Percentiles rank a stretch among this genome's conserved stretches.
These are phyloP conservation scores for Rousettus leschenaultii DNA, from an alignment of 2,113 vertebrate genomes.

Conservation along the genomic window DNA sequence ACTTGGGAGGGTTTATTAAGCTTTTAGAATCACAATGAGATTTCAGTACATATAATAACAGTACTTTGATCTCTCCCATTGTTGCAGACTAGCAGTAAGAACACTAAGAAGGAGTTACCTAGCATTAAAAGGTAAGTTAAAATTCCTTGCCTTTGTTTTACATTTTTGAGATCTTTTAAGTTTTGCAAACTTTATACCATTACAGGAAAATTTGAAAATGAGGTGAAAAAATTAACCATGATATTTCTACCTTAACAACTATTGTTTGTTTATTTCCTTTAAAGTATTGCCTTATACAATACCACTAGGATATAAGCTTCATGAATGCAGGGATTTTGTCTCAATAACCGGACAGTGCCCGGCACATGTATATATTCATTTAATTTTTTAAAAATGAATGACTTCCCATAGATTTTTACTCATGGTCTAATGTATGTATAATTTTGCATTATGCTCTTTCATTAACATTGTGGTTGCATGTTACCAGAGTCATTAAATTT, in stretches of 20 bases:
- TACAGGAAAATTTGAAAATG: conserved; percentile 22
- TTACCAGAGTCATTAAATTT: conserved; percentile 22
- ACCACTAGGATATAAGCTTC: neutral
- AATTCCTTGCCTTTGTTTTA: conserved; percentile 45
- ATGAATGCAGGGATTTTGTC: neutral
- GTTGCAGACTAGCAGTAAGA: conserved; percentile 58
- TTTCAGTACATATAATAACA: neutral
- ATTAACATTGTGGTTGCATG: neutral
- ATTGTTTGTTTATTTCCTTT: neutral
- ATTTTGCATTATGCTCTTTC: conserved; percentile 8
- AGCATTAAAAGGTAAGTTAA: conserved; percentile 76
- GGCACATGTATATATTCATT: neutral
- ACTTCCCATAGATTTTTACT: neutral
- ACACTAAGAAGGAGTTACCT: neutral
- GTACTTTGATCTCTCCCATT: neutral
- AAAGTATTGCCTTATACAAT: neutral
- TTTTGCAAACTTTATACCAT: neutral
- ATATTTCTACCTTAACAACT: neutral
- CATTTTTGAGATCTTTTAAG: conserved; percentile 40
- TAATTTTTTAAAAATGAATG: neutral
- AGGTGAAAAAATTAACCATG: neutral
- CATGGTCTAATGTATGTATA: neutral
- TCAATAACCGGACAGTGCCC: neutral
- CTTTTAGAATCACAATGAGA: conserved; percentile 17
- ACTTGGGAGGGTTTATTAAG: rapidly evolving